Conservation (phyloP, 1,140 invertebrate genomes). For the Halictus rubicundus region DNA sequence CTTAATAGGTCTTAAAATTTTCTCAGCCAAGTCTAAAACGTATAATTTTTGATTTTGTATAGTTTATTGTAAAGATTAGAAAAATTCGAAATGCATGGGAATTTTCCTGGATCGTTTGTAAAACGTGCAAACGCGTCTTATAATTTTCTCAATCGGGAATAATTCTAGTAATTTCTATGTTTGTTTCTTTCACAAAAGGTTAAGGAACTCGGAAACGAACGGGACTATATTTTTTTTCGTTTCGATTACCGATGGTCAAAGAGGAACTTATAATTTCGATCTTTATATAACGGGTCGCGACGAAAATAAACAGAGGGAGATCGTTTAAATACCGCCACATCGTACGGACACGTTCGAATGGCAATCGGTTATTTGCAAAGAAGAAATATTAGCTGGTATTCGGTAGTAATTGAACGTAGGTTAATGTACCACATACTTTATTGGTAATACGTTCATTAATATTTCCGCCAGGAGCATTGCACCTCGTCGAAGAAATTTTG, state of each 20-base stretch:
- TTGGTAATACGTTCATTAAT: conserved; percentile 59
- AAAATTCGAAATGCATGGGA: too few relatives aligned
- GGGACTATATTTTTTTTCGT: neutral
- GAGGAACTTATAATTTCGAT: conserved; percentile 24
- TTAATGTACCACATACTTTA: conserved; percentile 52
- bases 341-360: conserved; percentile 17
- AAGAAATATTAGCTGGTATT: conserved; percentile 58
- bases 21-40: too few relatives aligned
- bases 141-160: too few relatives aligned
- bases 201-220: too few relatives aligned
- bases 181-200: too few relatives aligned
- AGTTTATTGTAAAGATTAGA: too few relatives aligned
- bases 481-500: conserved; percentile 6
- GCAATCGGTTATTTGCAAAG: conserved; percentile 53
- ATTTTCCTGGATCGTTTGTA: too few relatives aligned
- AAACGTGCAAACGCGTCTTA: too few relatives aligned
- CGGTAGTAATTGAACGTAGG: conserved; percentile 54
- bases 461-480: conserved; percentile 44
- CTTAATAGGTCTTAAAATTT: too few relatives aligned
- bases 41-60: too few relatives aligned
- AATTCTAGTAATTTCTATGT: too few relatives aligned
- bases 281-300: neutral
- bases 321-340: conserved; percentile 30
- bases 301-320: conserved; percentile 37
- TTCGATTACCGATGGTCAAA: too few relatives aligned